Base-by-base conservation (phyloP, 2,888 invertebrate genomes). In the Drosophila bunnanda region DNA sequence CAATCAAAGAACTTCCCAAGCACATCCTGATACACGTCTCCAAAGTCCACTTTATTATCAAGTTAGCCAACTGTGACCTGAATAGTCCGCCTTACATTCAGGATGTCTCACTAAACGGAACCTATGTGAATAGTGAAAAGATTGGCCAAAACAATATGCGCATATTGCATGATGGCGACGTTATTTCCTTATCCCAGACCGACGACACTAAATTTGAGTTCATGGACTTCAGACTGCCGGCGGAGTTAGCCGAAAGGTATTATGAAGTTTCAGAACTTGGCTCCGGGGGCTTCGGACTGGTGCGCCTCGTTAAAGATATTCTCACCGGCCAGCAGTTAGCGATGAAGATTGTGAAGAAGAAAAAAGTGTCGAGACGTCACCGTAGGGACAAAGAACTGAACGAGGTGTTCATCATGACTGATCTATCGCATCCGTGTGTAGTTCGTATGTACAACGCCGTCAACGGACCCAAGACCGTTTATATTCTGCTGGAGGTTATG, bases 401-500 rank as follows among this genome's bases (percentile, higher is more conserved):
- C 84, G 98, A 98, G 93, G 96, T 97, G 0, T 94, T 94, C 62
- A 97, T 98, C 66, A 94, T 98, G 92, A 95, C 95, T 89, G 93
- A 94, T 34, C 92, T 98, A 15, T 93, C 94, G 78, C 97, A 98
- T 94, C 97, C 97, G 0, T 97, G 96, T 91, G 95, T 98, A 59
- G 96, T 98, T 57, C 93, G 94, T 61, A 95, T 97, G 91, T 94
- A 96, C 90, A 96, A 97, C 90, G 95, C 96, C 48, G 94, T 96
- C 55, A 96, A 98, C 83, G 95, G 95, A 0, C 93, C 93, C 0
- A 94, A 95, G 2, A 94, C 95, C 1, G 95, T 98, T 1, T 98
- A 95, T 88, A 96, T 98, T 78, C 94, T 98, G 1, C 92, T 98
- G 59, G 98, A 98, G 90, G 93, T 97, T 88, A 97, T 98, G 95